Evolutionary conservation across 2,797 vertebrate species (phyloP), one percentile per base, ranked within the genome.

Genomic region (Cryptoblepharus egeriae): DNA sequence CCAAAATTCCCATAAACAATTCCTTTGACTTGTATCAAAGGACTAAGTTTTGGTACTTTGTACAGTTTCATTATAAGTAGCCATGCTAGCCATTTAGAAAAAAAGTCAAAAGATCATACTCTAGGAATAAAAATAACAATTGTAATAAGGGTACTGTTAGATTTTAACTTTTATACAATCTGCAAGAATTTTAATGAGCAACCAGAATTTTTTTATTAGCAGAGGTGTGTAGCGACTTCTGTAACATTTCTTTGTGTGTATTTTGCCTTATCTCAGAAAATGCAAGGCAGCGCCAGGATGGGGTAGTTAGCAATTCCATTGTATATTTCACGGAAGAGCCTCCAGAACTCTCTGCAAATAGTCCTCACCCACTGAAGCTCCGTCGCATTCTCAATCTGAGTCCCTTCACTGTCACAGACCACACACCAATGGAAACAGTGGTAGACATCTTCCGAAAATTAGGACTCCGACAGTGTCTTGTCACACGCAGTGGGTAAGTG

Each of bases 381-480:
- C 94, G 98, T 0, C 97, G 98, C 3, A 96, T 99, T 88, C 97
- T 99, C 65, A 99, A 99, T 94, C 97, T 99, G 84, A 98, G 98
- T 91, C 98, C 98, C 30, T 99, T 99, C 95, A 99, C 98, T 0
- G 98, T 99, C 93, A 99, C 98, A 1, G 98, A 99, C 94, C 98
- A 99, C 94, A 99, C 98, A 0, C 98, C 98, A 39, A 99, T 99
- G 98, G 98, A 99, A 95, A 99, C 98, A 0, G 98, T 99, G 87
- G 98, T 99, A 60, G 98, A 99, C 92, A 99, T 99, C 92, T 99
- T 99, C 95, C 95, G 98, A 55, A 99, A 99, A 79, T 97, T 99
- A 0, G 98, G 98, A 3, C 97, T 99, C 30, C 96, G 98, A 1
- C 98, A 99, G 94, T 99, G 98, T 88, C 97, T 99, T 84, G 98